phyloP scores from a whole-genome alignment of 2,797 vertebrate genomes.

The Calcarius lapponicus region DNA sequence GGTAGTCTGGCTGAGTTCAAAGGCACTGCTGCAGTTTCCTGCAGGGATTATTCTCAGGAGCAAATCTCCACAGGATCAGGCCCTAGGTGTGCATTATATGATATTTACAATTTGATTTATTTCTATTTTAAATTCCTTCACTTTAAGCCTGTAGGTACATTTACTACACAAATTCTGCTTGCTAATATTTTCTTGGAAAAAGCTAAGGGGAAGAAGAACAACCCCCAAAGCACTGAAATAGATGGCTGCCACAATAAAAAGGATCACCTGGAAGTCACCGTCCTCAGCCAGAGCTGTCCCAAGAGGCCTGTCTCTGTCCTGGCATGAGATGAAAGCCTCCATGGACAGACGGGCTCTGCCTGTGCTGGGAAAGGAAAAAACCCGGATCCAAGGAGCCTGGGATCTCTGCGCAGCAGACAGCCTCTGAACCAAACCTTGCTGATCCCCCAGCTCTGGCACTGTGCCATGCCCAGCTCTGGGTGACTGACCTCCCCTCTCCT shows the following conservation, averaged over 20 bases:
- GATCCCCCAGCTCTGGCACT: not conserved
- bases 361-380: not conserved
- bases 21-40: not conserved
- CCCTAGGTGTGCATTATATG: conserved; percentile 12
- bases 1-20: conserved; percentile 53
- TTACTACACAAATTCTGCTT: not conserved
- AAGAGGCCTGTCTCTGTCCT: not conserved
- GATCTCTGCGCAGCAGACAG: not conserved
- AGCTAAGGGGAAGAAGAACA: not conserved
- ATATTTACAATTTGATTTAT: conserved; percentile 17
- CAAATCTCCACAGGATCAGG: not conserved
- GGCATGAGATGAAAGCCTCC: not conserved
- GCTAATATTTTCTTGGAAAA: not conserved
- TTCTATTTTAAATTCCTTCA: not conserved
- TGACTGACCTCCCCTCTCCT: not conserved
- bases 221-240: not conserved
- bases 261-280: not conserved
- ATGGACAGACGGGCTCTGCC: not conserved
- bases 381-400: not conserved
- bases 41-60: conserved; percentile 1
- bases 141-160: not conserved
- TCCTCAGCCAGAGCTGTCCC: not conserved
- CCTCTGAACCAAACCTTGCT: not conserved
- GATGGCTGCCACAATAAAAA: not conserved
- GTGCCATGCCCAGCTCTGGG: not conserved